Evolutionary conservation across 2,888 invertebrate genomes (phyloP).

Genomic region (Iselma pallidipennis): DNA sequence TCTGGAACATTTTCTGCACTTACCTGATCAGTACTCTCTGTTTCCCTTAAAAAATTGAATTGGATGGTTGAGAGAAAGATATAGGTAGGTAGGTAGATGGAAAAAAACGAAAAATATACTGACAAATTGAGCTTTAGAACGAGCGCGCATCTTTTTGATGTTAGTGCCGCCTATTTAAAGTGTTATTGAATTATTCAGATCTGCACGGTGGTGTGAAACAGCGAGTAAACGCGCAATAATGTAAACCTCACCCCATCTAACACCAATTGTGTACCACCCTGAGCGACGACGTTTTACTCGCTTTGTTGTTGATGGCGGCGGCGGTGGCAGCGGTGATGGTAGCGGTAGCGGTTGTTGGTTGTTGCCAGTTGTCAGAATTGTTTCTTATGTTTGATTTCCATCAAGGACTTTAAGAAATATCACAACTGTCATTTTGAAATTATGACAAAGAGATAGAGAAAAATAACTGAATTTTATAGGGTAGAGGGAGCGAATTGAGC

Average conservation of each 20-base stretch:
- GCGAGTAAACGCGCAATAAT: conserved; percentile 50
- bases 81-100: no score
- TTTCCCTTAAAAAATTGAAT: no score
- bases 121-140: not conserved
- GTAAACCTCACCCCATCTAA: conserved; percentile 45
- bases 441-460: not conserved
- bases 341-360: conserved; percentile 9
- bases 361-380: conserved; percentile 27
- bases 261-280: conserved; percentile 38
- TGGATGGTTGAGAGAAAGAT: no score
- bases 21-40: not conserved
- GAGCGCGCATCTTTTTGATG: conserved; percentile 46
- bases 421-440: not conserved
- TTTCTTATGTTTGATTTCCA: conserved; percentile 28
- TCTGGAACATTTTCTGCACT: no score
- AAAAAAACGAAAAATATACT: not conserved
- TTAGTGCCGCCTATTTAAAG: conserved; percentile 50
- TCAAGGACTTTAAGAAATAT: conserved; percentile 5
- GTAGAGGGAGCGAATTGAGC: not conserved
- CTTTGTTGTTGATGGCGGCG: conserved; percentile 20
- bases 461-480: not conserved
- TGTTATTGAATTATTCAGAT: conserved; percentile 54
- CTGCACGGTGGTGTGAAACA: conserved; percentile 51
- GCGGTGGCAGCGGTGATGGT: not conserved
- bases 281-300: conserved; percentile 30